Percentiles rank a stretch among this genome's conserved stretches.
These are phyloP conservation scores for Pterois miles DNA, from an alignment of 2,797 vertebrate species.

Conservation along the genomic window DNA sequence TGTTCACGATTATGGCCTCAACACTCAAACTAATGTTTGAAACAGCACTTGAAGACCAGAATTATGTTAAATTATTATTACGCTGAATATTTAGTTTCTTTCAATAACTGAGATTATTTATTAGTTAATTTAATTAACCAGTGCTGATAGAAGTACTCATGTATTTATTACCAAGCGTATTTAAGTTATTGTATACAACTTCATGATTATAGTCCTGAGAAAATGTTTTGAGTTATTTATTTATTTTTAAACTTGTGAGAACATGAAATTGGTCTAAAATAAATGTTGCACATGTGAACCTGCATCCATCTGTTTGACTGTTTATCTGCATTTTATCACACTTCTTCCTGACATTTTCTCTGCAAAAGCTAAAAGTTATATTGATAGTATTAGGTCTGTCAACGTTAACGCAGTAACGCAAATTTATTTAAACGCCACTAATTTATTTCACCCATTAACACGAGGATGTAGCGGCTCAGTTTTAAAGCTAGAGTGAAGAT, in stretches of 20 bases:
- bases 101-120: conserved; percentile 29
- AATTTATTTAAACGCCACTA: too few relatives aligned
- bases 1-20: background rate
- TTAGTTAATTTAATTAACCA: conserved; percentile 18
- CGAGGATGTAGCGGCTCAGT: too few relatives aligned
- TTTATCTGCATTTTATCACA: background rate
- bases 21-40: background rate
- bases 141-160: background rate
- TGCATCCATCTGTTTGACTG: background rate
- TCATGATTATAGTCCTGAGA: background rate
- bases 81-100: conserved; percentile 20
- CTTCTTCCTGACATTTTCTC: background rate
- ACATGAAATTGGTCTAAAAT: conserved; percentile 9
- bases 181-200: background rate
- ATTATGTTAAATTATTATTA: background rate
- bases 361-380: background rate
- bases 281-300: background rate
- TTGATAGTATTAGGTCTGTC: too few relatives aligned
- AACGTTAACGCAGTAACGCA: too few relatives aligned
- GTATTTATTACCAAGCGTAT: conserved; percentile 36
- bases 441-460: too few relatives aligned
- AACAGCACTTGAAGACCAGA: background rate
- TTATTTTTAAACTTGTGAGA: conserved; percentile 22
- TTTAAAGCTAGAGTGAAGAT: too few relatives aligned
- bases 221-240: conserved; percentile 28